Base-by-base conservation (phyloP, 2,888 invertebrate species). In the Bimastos eiseni region DNA sequence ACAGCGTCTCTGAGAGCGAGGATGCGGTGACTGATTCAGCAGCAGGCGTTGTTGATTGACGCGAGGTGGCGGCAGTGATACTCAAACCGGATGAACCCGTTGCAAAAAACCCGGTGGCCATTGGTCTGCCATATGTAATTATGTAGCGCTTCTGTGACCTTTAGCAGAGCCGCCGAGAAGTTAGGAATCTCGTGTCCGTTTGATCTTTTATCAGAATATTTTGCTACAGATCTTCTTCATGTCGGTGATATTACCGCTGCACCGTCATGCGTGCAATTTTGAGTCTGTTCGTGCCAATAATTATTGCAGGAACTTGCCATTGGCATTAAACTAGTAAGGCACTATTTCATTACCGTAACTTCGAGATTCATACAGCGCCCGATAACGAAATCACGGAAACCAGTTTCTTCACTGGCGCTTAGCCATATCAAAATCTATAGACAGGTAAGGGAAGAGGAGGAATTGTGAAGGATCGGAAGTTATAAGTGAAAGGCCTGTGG, bases 191-290 rank as follows among this genome's bases (percentile, higher is more conserved):
- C 70, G 70, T 30, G 30, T 70, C 70, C 70, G 70, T 70, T 30
- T 70, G 70, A 70, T n/a, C 70, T 70, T 70, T n/a, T n/a, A n/a
- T n/a, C 70, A 70, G 70, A 70, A 70, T 70, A 70, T 70, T 70
- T 70, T 70, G 70, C 70, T 70, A 70, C n/a, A n/a, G n/a, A n/a
- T 70, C 30, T n/a, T 70, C 70, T 30, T 70, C 70, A n/a, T 70
- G 70, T 70, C 13, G 70, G 70, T n/a, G 30, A n/a, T 70, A 70
- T 70, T 70, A 70, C 13, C n/a, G n/a, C 30, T n/a, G 70, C 70
- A 70, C n/a, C 70, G 30, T 70, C 70, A 70, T n/a, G n/a, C 17
- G 70, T 70, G 70, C 70, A 70, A 70, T 70, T n/a, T n/a, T 70
- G n/a, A n/a, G 30, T 70, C n/a, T 70, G 70, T 70, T 70, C 17